These are phyloP conservation scores for Cygnus olor DNA, from an alignment of 2,797 vertebrate species.

Conservation along the genomic window DNA sequence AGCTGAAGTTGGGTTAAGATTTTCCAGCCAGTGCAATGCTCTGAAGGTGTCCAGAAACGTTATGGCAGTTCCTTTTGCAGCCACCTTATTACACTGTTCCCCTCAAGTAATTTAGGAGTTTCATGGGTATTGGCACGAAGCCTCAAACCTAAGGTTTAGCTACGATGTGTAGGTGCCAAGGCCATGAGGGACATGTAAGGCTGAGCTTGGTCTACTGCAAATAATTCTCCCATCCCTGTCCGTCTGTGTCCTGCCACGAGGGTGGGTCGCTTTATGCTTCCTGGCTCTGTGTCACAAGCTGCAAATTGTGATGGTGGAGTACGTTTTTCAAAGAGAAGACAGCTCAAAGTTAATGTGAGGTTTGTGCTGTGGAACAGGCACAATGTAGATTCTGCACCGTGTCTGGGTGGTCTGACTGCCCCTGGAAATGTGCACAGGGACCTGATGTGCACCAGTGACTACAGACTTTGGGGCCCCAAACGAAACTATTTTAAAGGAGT, in stretches of 20 bases:
- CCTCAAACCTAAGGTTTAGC: not conserved
- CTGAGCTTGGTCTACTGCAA: not conserved
- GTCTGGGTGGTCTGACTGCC: not conserved
- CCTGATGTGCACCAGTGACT: not conserved
- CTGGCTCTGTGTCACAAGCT: not conserved
- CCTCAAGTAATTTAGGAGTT: not conserved
- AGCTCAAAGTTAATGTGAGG: accelerated
- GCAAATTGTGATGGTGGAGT: not conserved
- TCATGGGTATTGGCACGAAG: not conserved
- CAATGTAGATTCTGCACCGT: not conserved
- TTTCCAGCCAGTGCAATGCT: not conserved
- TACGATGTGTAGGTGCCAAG: not conserved
- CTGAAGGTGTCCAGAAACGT: not conserved
- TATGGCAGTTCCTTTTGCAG: not conserved
- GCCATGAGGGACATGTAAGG: not conserved
- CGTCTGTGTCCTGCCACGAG: not conserved
- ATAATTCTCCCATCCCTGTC: not conserved
- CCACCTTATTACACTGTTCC: not conserved
- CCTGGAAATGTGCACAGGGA: accelerated
- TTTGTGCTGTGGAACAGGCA: not conserved
- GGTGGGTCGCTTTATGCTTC: not conserved
- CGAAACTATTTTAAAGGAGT: accelerated
- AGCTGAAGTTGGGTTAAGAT: not conserved
- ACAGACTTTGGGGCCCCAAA: not conserved
- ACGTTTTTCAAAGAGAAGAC: accelerated